Evolutionary conservation across 2,113 vertebrate species (phyloP).

Genomic region (Psilopogon haemacephalus): DNA sequence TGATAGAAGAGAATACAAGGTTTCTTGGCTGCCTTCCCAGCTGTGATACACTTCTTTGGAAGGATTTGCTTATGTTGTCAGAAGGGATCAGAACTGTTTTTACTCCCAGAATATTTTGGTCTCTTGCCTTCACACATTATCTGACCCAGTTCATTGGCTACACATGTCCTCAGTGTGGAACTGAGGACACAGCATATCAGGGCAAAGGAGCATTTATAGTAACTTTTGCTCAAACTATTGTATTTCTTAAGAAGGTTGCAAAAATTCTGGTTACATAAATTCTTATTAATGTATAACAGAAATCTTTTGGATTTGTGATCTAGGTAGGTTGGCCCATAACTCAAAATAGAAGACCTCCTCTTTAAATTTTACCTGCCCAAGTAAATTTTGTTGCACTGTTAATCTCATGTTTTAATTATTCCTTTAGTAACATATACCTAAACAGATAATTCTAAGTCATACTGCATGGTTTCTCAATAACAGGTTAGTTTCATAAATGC

Average conservation of each 20-base stretch:
- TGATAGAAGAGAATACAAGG: not conserved
- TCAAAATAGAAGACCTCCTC: not conserved
- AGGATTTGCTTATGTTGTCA: constrained; percentile 31
- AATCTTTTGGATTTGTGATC: not conserved
- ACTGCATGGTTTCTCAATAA: not conserved
- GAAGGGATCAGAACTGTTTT: constrained; percentile 47
- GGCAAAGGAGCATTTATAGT: not conserved
- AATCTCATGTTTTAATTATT: not conserved
- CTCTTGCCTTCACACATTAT: constrained; percentile 20
- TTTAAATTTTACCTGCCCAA: not conserved
- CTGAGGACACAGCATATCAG: not conserved
- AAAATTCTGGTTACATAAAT: not conserved
- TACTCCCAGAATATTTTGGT: constrained; percentile 46
- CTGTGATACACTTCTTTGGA: constrained; percentile 19
- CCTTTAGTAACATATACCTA: not conserved
- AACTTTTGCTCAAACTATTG: not conserved
- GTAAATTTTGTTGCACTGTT: not conserved
- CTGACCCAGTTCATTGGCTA: constrained; percentile 22
- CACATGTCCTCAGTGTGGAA: not conserved
- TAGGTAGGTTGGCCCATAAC: not conserved
- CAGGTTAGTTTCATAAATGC: not conserved
- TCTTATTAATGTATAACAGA: not conserved
- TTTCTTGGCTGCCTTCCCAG: constrained; percentile 38
- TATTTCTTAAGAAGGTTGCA: not conserved
- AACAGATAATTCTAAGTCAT: not conserved